These are phyloP conservation scores for Heteractis magnifica DNA, from an alignment of 92 coral and sea anemone species.

Conservation along the genomic window DNA sequence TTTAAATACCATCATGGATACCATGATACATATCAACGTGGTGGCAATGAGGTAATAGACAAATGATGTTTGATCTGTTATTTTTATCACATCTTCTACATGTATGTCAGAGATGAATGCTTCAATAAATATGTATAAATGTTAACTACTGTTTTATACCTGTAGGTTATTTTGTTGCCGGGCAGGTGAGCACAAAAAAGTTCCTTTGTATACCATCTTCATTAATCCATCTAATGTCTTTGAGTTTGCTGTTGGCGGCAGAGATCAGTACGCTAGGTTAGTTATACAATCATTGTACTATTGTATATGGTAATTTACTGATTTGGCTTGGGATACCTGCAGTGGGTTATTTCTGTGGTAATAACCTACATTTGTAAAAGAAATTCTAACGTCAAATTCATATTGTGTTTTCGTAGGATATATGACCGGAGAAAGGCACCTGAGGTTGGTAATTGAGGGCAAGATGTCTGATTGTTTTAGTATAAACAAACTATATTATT, in stretches of 20 bases:
- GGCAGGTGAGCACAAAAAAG: slow-evolving; percentile 74
- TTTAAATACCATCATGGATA: no score
- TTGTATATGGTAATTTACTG: not conserved
- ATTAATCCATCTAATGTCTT: slow-evolving; percentile 83
- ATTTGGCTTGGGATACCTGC: not conserved
- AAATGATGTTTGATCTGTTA: no score
- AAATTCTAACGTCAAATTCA: not conserved
- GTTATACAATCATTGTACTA: not conserved
- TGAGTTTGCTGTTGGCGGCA: slow-evolving; percentile 98
- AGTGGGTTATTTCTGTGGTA: not conserved
- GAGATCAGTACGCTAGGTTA: slow-evolving; percentile 90
- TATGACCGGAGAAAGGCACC: slow-evolving; percentile 92
- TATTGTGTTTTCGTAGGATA: slow-evolving; percentile 45
- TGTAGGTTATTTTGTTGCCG: slow-evolving; percentile 88
- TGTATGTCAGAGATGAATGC: no score
- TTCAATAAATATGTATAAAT: not conserved
- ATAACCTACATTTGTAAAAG: not conserved
- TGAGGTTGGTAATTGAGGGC: slow-evolving; percentile 41
- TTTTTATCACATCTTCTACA: no score
- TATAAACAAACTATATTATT: no score
- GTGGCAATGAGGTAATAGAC: no score
- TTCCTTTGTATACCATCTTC: slow-evolving; percentile 87
- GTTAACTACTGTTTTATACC: not conserved
- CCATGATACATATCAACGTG: no score
- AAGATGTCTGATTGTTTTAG: not conserved